Conservation (phyloP, 35 echinoderm and acorn worm species). For the Eucidaris tribuloides region DNA sequence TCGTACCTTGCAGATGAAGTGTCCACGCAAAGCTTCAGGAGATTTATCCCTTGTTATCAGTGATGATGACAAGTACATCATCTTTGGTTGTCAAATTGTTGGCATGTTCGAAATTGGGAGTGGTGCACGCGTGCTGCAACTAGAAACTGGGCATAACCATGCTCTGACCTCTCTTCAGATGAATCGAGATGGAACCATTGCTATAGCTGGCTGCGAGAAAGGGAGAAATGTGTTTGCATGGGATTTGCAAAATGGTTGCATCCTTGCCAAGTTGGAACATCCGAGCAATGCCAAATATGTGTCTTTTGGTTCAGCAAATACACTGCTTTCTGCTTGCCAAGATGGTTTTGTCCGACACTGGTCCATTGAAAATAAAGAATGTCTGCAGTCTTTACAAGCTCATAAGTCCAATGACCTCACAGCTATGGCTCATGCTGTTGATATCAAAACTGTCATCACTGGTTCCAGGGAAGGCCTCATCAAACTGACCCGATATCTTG, state of each 20-base stretch:
- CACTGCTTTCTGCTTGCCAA: slow-evolving; percentile 34
- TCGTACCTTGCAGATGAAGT: slow-evolving; percentile 38
- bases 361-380: slow-evolving; percentile 33
- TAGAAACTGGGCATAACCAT: slow-evolving; percentile 31
- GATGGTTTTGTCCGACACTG: slow-evolving; percentile 46
- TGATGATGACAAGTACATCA: slow-evolving; percentile 16
- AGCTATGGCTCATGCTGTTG: neutral
- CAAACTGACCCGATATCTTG: neutral
- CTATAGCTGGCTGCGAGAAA: slow-evolving; percentile 28
- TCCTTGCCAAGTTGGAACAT: slow-evolving; percentile 20
- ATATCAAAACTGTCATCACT: slow-evolving; percentile 4
- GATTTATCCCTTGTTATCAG: slow-evolving; percentile 18
- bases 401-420: neutral
- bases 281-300: neutral
- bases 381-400: neutral
- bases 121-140: slow-evolving; percentile 41
- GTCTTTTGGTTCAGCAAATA: neutral
- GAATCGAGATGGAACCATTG: neutral
- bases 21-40: neutral
- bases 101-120: slow-evolving; percentile 46
- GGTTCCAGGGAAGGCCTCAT: slow-evolving; percentile 28
- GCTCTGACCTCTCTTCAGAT: slow-evolving; percentile 34
- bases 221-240: slow-evolving; percentile 37
- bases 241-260: slow-evolving; percentile 25
- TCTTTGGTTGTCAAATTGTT: slow-evolving; percentile 45